Conservation (phyloP, 2,113 vertebrate genomes). For the Synchiropus splendidus region DNA sequence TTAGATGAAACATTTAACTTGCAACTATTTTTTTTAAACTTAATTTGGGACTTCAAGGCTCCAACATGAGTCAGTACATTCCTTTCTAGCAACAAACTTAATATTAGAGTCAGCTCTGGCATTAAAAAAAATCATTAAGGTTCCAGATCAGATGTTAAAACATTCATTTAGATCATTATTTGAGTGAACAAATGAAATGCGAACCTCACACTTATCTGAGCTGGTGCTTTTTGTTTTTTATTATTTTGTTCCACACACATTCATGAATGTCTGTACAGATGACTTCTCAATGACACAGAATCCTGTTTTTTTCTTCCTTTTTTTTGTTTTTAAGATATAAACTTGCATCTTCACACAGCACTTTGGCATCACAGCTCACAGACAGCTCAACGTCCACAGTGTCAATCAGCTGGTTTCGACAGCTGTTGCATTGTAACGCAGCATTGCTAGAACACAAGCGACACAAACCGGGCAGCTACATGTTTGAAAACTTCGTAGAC, state of each 20-base stretch:
- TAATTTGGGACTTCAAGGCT: too few relatives aligned
- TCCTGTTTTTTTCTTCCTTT: too few relatives aligned
- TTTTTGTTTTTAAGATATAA: not conserved
- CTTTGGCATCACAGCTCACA: slow-evolving; percentile 22
- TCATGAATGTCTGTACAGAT: slow-evolving; percentile 4
- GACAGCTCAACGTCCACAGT: not conserved
- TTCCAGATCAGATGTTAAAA: too few relatives aligned
- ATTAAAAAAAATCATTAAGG: too few relatives aligned
- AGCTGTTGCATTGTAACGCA: slow-evolving; percentile 17
- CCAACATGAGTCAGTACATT: too few relatives aligned
- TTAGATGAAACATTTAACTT: too few relatives aligned
- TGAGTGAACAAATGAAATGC: too few relatives aligned
- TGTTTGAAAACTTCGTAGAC: slow-evolving; percentile 5
- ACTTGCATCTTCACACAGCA: slow-evolving; percentile 3
- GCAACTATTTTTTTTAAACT: too few relatives aligned
- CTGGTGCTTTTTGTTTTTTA: slow-evolving; percentile 3
- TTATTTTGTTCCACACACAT: slow-evolving; percentile 7
- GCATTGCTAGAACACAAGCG: slow-evolving; percentile 10
- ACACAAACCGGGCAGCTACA: not conserved
- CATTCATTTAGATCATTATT: too few relatives aligned
- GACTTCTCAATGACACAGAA: too few relatives aligned
- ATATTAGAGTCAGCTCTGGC: too few relatives aligned
- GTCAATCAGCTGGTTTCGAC: slow-evolving; percentile 2
- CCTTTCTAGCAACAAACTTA: too few relatives aligned
- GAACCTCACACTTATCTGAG: slow-evolving; percentile 26